phyloP scores from a whole-genome alignment of 2,888 invertebrate species.

The Antheraea yamamai region DNA sequence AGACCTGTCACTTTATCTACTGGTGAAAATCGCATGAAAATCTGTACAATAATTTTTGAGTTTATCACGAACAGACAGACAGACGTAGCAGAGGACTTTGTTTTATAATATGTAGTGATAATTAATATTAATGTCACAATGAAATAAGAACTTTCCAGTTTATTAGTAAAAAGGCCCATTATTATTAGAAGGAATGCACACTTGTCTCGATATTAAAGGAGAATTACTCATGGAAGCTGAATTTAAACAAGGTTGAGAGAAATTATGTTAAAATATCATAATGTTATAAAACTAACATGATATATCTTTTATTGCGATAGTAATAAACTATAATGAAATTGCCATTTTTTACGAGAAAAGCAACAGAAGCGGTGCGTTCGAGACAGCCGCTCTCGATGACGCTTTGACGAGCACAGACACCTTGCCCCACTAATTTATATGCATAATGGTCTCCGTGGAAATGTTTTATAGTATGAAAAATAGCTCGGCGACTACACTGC shows the following conservation, averaged over 20 bases:
- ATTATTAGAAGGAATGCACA: not conserved
- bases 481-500: constrained; percentile 44
- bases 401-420: constrained; percentile 60
- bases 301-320: constrained; percentile 2
- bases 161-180: not conserved
- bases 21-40: too few relatives aligned
- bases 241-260: constrained; percentile 19
- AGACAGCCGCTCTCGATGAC: constrained; percentile 50
- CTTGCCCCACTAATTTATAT: constrained; percentile 62
- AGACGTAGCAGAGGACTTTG: too few relatives aligned
- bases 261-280: not conserved
- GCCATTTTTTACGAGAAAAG: constrained; percentile 64
- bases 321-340: constrained; percentile 43
- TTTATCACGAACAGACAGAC: too few relatives aligned
- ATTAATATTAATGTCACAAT: not conserved
- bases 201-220: not conserved
- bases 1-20: too few relatives aligned
- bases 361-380: constrained; percentile 43
- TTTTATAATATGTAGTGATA: too few relatives aligned
- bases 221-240: not conserved
- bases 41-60: too few relatives aligned
- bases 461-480: constrained; percentile 68
- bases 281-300: not conserved
- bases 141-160: not conserved
- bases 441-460: constrained; percentile 57